Base-by-base conservation (phyloP, 2,888 invertebrate species). In the Lasioglossum vierecki region DNA sequence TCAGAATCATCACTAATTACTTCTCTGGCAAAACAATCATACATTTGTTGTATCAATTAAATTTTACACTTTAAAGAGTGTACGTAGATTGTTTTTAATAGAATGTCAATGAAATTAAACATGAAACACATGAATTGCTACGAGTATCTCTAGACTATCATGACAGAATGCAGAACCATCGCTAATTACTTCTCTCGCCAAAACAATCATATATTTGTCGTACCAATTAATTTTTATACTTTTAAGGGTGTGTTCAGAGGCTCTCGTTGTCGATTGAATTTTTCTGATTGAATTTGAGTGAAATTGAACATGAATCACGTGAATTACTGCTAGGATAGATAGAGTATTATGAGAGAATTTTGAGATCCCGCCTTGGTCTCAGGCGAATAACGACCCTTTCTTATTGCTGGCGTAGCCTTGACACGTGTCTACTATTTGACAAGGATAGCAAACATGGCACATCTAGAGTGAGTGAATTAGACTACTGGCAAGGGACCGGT, bases 391-490 rank as follows among this genome's bases (percentile, higher is more conserved):
- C 35, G 66, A 66, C 66, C 66, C 66, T 35, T 66, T 66, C 66
- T 35, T 66, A 66, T 30, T 35, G 35, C 66, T 66, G 66, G 66
- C 35, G 18, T 18, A 66, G 30, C 66, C 66, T 66, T 66, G 66
- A 66, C 66, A 66, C 66, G 66, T 66, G 66, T 35, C 66, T 66
- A 66, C 35, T 9, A 66, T 35, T 66, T 66, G 35, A 66, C 66
- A 66, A 66, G 66, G 35, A 66, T 35, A 66, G 66, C 6, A 66
- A 66, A 35, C 66, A 35, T 35, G 18, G 66, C 18, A 35, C 66
- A 35, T 66, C 35, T 6, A 35, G 35, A 66, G 66, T 35, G 66
- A 66, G 66, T 35, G 66, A 66, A 66, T 66, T 66, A 35, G 35
- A 66, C 66, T 66, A 35, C 66, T 35, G 35, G 35, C 35, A 66